A percentile compares a stretch with the other conserved stretches of the same genome.
These are phyloP conservation scores for Chaetops frenatus DNA, from an alignment of 2,113 vertebrate genomes.

Conservation along the genomic window DNA sequence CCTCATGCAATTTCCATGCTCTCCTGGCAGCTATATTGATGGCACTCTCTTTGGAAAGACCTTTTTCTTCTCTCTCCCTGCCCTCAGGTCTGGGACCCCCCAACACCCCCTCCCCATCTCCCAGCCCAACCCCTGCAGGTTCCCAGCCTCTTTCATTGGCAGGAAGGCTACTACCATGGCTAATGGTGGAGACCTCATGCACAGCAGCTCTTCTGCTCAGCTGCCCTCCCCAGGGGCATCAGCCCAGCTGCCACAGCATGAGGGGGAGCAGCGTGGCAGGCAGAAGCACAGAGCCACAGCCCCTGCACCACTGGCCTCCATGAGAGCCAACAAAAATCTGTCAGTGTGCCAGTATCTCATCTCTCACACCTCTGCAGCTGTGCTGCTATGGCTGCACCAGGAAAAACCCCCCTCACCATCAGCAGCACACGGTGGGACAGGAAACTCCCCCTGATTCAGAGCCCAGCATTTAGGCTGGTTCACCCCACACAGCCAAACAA, in stretches of 20 bases:
- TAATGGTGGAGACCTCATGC: fast-evolving
- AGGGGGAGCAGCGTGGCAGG: background rate
- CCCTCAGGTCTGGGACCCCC: background rate
- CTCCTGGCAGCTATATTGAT: background rate
- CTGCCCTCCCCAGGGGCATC: background rate
- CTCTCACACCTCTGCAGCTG: fast-evolving
- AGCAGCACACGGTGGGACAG: background rate
- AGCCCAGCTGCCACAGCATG: fast-evolving
- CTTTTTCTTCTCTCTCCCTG: background rate
- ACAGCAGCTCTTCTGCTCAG: background rate
- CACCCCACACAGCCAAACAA: background rate
- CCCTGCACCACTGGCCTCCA: fast-evolving
- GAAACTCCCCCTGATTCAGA: background rate
- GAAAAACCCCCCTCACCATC: background rate
- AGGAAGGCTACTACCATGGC: background rate
- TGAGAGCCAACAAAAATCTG: background rate
- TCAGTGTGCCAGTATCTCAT: background rate
- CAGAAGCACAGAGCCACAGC: background rate
- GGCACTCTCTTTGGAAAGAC: background rate
- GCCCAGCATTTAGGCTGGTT: background rate
- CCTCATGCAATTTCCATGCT: background rate
- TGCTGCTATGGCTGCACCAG: background rate
- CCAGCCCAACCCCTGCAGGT: fast-evolving
- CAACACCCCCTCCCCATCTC: background rate
- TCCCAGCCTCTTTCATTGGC: background rate